Evolutionary conservation across 2,888 invertebrate species (phyloP), one percentile per base, ranked within the genome.

Genomic region (Cantharis rufa): DNA sequence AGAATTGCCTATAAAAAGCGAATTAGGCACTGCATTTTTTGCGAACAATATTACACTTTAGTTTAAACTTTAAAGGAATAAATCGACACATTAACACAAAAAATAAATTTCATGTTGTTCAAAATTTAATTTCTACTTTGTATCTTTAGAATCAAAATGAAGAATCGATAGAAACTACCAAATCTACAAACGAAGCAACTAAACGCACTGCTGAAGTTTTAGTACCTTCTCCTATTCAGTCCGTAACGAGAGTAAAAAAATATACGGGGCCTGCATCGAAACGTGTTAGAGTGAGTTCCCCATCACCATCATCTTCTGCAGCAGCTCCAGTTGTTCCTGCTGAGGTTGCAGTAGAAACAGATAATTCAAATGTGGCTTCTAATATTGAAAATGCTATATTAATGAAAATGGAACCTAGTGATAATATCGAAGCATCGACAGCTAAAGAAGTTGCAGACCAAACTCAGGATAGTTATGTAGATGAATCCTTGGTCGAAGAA

Each of bases 401-500:
- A 70, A 86, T 88, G 79, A 88, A 88, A 85, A 85, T 87, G 84
- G 88, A 88, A 85, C 88, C 88, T 3, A 86, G 85, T 70, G 88
- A 88, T 72, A 84, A 83, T 69, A 82, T 80, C 62, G 77, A 72
- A 11, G 84, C 85, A 80, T 82, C 83, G 4, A 18, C 15, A 7
- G 32, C 74, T 15, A 79, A 84, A 62, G 82, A 82, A 62, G 78
- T 81, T 63, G 78, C 80, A 13, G 86, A 86, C 70, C 48, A 48
- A 48, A n/a, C 48, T 7, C 48, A 48, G 9, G 86, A 86, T 48
- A 81, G 81, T 78, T 82, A 84, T 27, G 86, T 84, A 69, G 87
- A 87, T 48, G 86, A 87, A 48, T 86, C 86, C 63, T 82, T 82
- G 10, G 82, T 82, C 68, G 85, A 83, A 74, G 87, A 82, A 62